Percentiles rank a stretch among this genome's conserved stretches.
Conservation (phyloP, 2,113 vertebrate genomes). For the Cynocephalus volans region DNA sequence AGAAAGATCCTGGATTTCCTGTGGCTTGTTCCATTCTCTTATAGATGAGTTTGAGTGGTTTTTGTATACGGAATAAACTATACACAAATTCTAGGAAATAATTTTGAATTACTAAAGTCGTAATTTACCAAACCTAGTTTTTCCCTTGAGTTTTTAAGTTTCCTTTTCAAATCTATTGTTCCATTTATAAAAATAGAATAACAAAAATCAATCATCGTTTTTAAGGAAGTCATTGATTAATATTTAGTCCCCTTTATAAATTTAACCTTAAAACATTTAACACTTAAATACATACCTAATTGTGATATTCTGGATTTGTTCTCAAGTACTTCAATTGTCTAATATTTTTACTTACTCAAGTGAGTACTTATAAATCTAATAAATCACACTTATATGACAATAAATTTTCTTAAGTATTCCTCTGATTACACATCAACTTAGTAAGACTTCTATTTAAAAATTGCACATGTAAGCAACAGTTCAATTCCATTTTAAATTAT, state of each 20-base stretch:
- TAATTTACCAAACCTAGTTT: neutral
- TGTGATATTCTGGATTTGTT: conserved; percentile 51
- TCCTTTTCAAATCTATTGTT: conserved; percentile 51
- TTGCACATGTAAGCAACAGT: neutral
- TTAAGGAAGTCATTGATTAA: neutral
- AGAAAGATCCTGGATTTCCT: conserved; percentile 20
- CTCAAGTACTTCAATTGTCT: neutral
- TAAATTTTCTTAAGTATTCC: neutral
- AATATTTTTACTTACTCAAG: neutral
- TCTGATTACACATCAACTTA: neutral
- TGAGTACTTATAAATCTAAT: conserved; percentile 13
- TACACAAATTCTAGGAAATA: conserved; percentile 4
- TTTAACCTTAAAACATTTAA: neutral
- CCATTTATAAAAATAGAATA: conserved; percentile 17
- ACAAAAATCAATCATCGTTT: neutral
- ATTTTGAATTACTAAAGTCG: conserved; percentile 24
- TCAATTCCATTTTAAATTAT: neutral
- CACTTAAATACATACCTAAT: conserved; percentile 28
- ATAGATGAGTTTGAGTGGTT: neutral
- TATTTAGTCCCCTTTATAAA: conserved; percentile 34
- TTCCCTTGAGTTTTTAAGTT: neutral
- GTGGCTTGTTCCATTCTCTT: neutral
- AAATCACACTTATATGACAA: neutral
- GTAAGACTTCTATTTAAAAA: conserved; percentile 23
- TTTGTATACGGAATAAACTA: neutral